These are phyloP conservation scores for Onthophagus sagittarius DNA, from an alignment of 2,888 invertebrate species.

Conservation along the genomic window DNA sequence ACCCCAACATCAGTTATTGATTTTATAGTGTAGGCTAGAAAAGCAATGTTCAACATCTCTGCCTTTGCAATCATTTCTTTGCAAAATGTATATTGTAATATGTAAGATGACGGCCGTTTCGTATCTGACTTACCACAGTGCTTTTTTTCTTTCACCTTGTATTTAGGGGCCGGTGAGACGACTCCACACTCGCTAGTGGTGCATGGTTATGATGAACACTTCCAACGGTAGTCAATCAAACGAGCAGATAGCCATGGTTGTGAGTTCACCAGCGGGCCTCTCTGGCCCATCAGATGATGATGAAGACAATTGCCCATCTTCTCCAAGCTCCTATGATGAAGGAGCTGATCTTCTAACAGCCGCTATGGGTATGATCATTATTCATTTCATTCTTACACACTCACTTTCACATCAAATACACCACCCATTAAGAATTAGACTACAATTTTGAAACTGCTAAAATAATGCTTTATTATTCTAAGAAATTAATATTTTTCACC, in stretches of 20 bases:
- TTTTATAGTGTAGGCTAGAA: constrained; percentile 37
- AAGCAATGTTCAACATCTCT: not conserved
- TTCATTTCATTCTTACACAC: too few relatives aligned
- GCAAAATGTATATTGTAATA: constrained; percentile 21
- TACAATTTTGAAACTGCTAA: too few relatives aligned
- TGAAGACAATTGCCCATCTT: constrained; percentile 80
- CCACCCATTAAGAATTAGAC: too few relatives aligned
- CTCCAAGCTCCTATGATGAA: constrained; percentile 77
- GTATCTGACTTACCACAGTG: not conserved
- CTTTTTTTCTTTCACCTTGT: constrained; percentile 10
- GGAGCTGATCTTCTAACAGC: constrained; percentile 78
- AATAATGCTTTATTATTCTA: too few relatives aligned
- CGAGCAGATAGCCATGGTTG: constrained; percentile 65
- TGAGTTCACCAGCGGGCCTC: constrained; percentile 46
- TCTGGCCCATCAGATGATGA: constrained; percentile 65
- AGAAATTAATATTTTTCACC: too few relatives aligned
- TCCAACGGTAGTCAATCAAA: constrained; percentile 43
- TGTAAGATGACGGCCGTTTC: constrained; percentile 12
- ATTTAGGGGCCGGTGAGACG: constrained; percentile 37
- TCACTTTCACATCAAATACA: too few relatives aligned
- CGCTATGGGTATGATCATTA: constrained; percentile 59
- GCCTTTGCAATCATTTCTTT: not conserved
- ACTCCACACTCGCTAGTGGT: constrained; percentile 38
- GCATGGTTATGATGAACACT: constrained; percentile 48
- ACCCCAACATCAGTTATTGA: constrained; percentile 44